Base-by-base conservation (phyloP, 2,888 invertebrate genomes). In the Smittia aterrima region DNA sequence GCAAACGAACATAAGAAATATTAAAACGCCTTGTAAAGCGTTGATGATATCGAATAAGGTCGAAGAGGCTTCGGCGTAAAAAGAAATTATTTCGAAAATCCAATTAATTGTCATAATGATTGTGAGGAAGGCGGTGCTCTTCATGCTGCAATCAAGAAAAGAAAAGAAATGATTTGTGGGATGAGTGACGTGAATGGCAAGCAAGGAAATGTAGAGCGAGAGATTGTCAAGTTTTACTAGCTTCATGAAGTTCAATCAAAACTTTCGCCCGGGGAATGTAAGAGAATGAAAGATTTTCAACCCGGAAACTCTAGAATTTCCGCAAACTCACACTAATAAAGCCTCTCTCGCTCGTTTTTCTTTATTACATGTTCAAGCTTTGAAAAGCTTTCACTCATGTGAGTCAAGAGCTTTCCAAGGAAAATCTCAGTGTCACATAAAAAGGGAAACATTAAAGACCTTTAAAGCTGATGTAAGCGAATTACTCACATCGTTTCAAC, bases 51-150 rank as follows among this genome's bases (percentile, higher is more conserved):
- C 90, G 78, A 89, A 88, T 20, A 89, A 84, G 0, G 88, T 86
- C 85, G 89, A 87, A 16, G 85, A 83, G 0, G 84, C 83, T 0
- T 83, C 79, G 0, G 85, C 62, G 80, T 83, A 83, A 68, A 68
- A 90, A 0, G 90, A 89, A 0, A 90, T 85, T 76, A 90, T 84
- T 80, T 91, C 91, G 80, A 90, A 84, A 32, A 87, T 84, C 91
- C 91, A 91, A 68, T 89, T 89, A 7, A 89, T 81, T 0, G 89
- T 88, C 87, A 90, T 89, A 76, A 90, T 85, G 75, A 87, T 83
- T 74, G 88, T 89, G 4, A 91, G 83, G 47, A 88, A 77, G 24
- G 80, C 79, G 0, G 81, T 80, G 75, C 82, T 82, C 75, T 80
- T 81, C 20, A 82, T 80, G 74, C 83, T 83, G 67, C 27, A 78